Conservation (phyloP, 2,113 vertebrate species). For the Egretta garzetta region DNA sequence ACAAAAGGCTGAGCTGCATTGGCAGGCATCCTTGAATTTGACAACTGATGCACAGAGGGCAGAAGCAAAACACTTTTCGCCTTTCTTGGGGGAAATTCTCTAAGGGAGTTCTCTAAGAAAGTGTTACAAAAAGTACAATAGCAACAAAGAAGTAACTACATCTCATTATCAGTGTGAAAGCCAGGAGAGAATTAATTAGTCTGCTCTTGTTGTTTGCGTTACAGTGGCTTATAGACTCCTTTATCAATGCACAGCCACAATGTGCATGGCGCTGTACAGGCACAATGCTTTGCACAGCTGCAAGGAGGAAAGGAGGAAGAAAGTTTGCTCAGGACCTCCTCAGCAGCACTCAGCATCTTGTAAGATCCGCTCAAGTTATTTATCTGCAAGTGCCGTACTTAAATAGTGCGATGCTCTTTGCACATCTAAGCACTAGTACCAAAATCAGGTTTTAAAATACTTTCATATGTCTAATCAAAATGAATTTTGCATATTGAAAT, state of each 20-base stretch:
- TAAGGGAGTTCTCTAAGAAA: background rate
- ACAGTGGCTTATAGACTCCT: background rate
- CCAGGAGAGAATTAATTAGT: background rate
- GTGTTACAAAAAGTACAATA: background rate
- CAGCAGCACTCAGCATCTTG: background rate
- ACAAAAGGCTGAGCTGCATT: constrained; percentile 15
- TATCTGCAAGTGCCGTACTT: background rate
- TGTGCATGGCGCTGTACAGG: rapidly evolving
- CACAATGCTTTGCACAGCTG: rapidly evolving
- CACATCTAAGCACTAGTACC: background rate
- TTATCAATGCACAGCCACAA: too few species aligned
- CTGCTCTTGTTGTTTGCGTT: background rate
- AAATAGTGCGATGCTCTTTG: background rate
- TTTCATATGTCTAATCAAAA: background rate
- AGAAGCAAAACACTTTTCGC: background rate
- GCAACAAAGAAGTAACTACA: background rate
- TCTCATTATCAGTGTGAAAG: background rate
- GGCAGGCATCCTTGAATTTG: constrained; percentile 44
- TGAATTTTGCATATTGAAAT: background rate
- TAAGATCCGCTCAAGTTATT: background rate
- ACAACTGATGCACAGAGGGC: background rate
- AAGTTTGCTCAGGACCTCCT: background rate
- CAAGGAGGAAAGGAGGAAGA: background rate
- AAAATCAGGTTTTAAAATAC: background rate
- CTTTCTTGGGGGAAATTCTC: background rate